Base-by-base conservation (phyloP, 1,140 invertebrate genomes). In the Papilio polytes region DNA sequence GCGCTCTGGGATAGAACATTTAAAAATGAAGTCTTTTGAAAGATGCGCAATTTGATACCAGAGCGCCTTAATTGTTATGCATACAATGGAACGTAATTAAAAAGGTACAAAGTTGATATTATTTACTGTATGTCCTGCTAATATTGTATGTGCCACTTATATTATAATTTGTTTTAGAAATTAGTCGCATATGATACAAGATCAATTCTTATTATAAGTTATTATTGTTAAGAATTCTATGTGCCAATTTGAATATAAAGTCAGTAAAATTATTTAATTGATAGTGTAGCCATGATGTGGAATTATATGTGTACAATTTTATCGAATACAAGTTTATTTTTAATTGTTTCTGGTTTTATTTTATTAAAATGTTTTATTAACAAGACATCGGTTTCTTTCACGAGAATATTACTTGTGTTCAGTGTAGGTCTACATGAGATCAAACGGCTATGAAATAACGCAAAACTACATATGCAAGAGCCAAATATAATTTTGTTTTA, bases 211-310 rank as follows among this genome's bases (percentile, higher is more conserved):
- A 74, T 76, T 56, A 76, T 44, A 56, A 56, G 53, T 56, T 2
- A 20, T 74, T 66, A 76, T 41, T 56, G 15, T 74, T 80, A 84
- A 82, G 79, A 82, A 80, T 82, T 82, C 73, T 82, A 85, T 83
- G 86, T 86, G 86, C 85, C 86, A 87, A 87, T 80, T 77, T 78
- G 74, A 77, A 53, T 56, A 51, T 77, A 26, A 77, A 77, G 74
- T 56, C 26, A 56, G 46, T 31, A 31, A 53, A 46, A 26, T 77
- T 56, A 31, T 31, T 77, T 77, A 56, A 36, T n/a, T 18, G 56
- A 77, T 77, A 77, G 7, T 77, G 48, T 36, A 77, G 74, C 46
- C 74, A 41, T 48, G 46, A 56, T 77, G 22, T 53, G 74, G 26
- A 81, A 74, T 74, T 63, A 66, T 26, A 36, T 51, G 56, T 72